A percentile compares a stretch with the other conserved stretches of the same genome.
Conservation (phyloP, 2,113 vertebrate species). For the Spermophilus dauricus region DNA sequence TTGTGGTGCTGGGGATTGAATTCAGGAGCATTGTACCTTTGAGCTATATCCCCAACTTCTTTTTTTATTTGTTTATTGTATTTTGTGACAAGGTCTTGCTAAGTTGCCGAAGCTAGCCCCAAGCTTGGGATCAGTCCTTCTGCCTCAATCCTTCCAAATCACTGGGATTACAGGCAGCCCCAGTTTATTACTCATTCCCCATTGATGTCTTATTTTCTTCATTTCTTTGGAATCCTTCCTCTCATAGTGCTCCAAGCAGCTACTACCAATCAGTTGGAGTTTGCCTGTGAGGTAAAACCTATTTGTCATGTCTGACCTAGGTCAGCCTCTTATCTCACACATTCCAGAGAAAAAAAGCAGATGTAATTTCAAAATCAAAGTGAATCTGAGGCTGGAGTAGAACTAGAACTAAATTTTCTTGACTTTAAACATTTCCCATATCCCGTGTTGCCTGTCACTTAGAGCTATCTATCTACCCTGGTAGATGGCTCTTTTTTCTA, state of each 20-base stretch:
- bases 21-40: too few species aligned
- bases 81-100: too few species aligned
- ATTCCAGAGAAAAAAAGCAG: slow-evolving; percentile 13
- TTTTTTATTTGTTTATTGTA: too few species aligned
- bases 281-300: slow-evolving; percentile 46
- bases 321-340: neutral
- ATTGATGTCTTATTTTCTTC: neutral
- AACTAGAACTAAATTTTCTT: slow-evolving; percentile 57
- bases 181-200: neutral
- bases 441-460: neutral
- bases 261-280: neutral
- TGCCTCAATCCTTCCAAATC: too few species aligned
- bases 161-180: too few species aligned
- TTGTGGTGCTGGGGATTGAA: too few species aligned
- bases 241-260: neutral
- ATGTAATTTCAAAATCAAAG: neutral
- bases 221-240: slow-evolving; percentile 31
- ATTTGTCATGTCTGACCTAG: slow-evolving; percentile 6
- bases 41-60: too few species aligned
- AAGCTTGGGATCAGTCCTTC: too few species aligned
- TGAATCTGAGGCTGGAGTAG: neutral
- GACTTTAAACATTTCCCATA: slow-evolving; percentile 27
- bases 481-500: neutral
- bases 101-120: too few species aligned
- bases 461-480: neutral